phyloP scores from a whole-genome alignment of 2,797 vertebrate genomes.

The Falco cherrug region DNA sequence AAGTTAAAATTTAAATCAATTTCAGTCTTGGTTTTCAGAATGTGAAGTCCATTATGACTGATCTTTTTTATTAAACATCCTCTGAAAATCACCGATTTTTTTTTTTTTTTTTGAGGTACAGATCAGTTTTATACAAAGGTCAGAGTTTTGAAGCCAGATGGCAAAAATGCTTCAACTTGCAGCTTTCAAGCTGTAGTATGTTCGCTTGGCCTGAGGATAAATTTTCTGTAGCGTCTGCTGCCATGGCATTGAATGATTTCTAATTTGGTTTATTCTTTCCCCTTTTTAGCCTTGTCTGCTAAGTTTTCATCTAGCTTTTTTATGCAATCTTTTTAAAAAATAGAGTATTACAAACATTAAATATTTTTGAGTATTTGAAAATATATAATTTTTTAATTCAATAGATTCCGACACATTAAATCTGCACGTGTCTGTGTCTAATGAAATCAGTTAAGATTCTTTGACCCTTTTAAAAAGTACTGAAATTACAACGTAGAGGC shows the following conservation, averaged over 20 bases:
- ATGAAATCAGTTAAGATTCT: background rate
- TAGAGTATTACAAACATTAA: background rate
- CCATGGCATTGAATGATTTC: background rate
- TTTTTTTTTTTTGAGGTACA: background rate
- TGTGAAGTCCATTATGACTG: background rate
- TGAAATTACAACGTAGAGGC: background rate
- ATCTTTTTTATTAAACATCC: background rate
- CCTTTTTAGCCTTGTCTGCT: background rate
- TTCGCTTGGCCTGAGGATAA: background rate
- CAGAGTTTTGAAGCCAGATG: background rate
- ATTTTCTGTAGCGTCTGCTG: background rate
- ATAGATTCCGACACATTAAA: background rate
- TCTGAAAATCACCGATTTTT: background rate
- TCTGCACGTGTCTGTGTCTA: background rate
- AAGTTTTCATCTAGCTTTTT: background rate
- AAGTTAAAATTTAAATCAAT: conserved; percentile 16
- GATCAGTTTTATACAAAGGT: background rate
- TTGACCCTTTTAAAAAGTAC: background rate
- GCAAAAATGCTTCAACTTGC: background rate
- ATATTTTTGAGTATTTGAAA: background rate
- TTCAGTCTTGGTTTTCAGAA: conserved; percentile 3
- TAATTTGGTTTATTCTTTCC: background rate
- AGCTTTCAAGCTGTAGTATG: background rate
- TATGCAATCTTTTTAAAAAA: background rate
- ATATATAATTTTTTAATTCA: background rate